Conservation (phyloP, 2,888 invertebrate species). For the Diarsia mendica region DNA sequence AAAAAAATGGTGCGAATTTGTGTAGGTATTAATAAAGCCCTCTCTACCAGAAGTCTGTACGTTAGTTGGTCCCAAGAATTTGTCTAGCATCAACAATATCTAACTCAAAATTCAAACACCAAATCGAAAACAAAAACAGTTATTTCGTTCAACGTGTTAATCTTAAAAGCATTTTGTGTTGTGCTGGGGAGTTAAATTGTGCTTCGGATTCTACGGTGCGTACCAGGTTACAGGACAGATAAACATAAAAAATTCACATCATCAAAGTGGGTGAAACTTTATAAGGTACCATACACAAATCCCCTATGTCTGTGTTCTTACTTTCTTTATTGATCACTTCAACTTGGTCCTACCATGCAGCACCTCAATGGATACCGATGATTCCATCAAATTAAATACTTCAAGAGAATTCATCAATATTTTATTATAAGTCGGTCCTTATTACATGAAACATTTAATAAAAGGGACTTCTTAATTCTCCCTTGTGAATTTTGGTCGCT, state of each 20-base stretch:
- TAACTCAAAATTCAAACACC: slow-evolving; percentile 53
- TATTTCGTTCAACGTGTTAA: slow-evolving; percentile 49
- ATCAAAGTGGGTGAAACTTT: slow-evolving; percentile 89
- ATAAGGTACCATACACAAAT: slow-evolving; percentile 90
- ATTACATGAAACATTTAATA: slow-evolving; percentile 56
- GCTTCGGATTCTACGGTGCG: slow-evolving; percentile 82
- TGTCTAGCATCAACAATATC: slow-evolving; percentile 48
- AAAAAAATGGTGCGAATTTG: slow-evolving; percentile 86
- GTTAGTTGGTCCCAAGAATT: slow-evolving; percentile 42
- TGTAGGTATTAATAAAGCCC: slow-evolving; percentile 89
- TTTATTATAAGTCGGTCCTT: slow-evolving; percentile 45
- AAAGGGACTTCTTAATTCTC: slow-evolving; percentile 55
- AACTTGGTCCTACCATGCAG: slow-evolving; percentile 84
- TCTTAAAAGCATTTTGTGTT: slow-evolving; percentile 67
- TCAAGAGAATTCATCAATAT: slow-evolving; percentile 52
- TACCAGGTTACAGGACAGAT: slow-evolving; percentile 78
- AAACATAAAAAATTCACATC: slow-evolving; percentile 79
- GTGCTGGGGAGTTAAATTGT: slow-evolving; percentile 67
- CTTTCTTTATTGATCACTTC: slow-evolving; percentile 65
- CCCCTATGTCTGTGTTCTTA: slow-evolving; percentile 81
- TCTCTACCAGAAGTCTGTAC: slow-evolving; percentile 59
- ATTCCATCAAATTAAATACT: slow-evolving; percentile 57
- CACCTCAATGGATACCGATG: slow-evolving; percentile 76
- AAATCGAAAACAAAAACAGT: slow-evolving; percentile 47
- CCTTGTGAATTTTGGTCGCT: slow-evolving; percentile 51